phyloP scores from a whole-genome alignment of 2,113 vertebrate species.

The Vicugna pacos region DNA sequence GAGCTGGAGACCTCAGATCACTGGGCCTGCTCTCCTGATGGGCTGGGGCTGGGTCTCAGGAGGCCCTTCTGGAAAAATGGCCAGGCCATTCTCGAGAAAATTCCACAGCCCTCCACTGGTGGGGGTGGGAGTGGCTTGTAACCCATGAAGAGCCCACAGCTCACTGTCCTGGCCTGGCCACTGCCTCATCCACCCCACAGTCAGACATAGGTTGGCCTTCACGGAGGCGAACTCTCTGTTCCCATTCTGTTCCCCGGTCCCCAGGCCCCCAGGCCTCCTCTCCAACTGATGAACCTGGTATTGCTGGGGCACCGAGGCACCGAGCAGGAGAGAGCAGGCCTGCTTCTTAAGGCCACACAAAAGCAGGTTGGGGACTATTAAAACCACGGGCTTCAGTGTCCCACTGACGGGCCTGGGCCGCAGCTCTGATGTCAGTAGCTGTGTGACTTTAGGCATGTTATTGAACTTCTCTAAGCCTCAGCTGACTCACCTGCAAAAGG shows the following conservation, averaged over 20 bases:
- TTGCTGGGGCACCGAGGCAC: neutral
- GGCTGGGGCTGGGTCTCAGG: neutral
- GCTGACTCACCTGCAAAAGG: neutral
- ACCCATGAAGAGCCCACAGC: neutral
- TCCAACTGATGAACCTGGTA: neutral
- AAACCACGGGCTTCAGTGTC: neutral
- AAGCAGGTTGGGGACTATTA: neutral
- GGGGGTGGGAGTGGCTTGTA: neutral
- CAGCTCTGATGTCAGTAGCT: neutral
- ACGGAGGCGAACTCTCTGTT: neutral
- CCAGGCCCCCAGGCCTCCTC: neutral
- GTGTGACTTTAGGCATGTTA: neutral
- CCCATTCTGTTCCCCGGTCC: neutral
- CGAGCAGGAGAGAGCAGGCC: neutral
- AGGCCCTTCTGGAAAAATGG: neutral
- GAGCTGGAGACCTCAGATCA: neutral
- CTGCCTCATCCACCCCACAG: neutral
- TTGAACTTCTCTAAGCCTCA: neutral
- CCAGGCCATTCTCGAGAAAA: neutral
- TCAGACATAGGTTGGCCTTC: rapidly evolving
- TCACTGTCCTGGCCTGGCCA: neutral
- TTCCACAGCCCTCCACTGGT: neutral
- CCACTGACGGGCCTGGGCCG: neutral
- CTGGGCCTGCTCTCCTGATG: neutral
- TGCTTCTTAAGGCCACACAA: neutral